Evolutionary conservation across 64 coral and sea anemone species (phyloP).

Genomic region (Platygyra sinensis): DNA sequence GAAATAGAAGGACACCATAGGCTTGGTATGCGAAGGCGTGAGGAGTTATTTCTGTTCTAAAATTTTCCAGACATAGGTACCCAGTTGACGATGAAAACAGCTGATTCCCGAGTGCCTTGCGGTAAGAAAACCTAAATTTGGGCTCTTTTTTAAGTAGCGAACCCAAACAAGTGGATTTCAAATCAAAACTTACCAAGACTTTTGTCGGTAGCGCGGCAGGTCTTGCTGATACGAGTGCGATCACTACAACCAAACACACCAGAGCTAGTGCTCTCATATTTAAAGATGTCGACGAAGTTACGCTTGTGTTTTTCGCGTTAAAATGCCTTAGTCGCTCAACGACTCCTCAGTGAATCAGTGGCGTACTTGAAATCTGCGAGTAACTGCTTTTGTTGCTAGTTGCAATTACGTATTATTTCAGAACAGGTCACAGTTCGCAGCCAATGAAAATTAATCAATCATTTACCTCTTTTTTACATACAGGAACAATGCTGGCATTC

Average conservation of each 20-base stretch:
- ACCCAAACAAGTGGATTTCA: neutral
- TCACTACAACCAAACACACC: neutral
- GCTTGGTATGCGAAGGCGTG: too few relatives aligned
- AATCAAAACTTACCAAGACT: constrained; percentile 36
- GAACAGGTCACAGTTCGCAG: neutral
- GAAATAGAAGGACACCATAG: too few relatives aligned
- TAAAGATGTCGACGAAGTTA: neutral
- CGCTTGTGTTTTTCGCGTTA: too few relatives aligned
- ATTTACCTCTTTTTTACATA: constrained; percentile 10
- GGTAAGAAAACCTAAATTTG: too few relatives aligned
- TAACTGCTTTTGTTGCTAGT: neutral
- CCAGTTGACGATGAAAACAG: too few relatives aligned
- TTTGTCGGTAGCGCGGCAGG: neutral
- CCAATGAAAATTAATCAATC: neutral
- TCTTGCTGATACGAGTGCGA: constrained; percentile 2
- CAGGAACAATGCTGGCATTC: constrained; percentile 29
- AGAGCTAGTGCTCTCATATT: neutral
- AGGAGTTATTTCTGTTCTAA: too few relatives aligned
- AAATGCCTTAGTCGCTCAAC: too few relatives aligned
- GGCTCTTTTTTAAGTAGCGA: too few relatives aligned
- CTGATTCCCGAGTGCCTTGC: too few relatives aligned
- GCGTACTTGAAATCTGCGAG: neutral
- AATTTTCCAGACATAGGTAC: too few relatives aligned
- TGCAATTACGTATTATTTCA: neutral
- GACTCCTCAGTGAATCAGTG: neutral